Evolutionary conservation across 2,888 invertebrate species (phyloP).

Genomic region (Diaperis boleti): DNA sequence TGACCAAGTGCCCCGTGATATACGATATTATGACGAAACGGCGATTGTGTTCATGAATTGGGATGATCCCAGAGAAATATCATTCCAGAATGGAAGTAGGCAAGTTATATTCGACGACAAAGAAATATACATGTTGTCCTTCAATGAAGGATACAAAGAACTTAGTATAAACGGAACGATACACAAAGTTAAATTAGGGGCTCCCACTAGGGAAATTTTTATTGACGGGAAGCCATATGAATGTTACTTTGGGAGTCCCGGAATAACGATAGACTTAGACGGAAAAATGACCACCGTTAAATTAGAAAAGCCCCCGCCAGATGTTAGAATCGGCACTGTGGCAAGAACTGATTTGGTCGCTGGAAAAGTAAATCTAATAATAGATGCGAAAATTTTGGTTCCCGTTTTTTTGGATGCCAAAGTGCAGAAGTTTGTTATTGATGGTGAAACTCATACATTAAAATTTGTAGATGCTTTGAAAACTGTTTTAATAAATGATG

Average conservation of each 20-base stretch:
- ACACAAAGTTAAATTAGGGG: slow-evolving; percentile 88
- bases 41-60: slow-evolving; percentile 88
- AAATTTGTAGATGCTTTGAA: slow-evolving; percentile 84
- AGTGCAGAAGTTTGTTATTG: slow-evolving; percentile 82
- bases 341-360: slow-evolving; percentile 85
- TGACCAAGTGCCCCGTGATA: slow-evolving; percentile 83
- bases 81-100: slow-evolving; percentile 84
- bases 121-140: slow-evolving; percentile 73
- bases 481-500: slow-evolving; percentile 83
- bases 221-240: slow-evolving; percentile 92
- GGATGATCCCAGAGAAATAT: slow-evolving; percentile 88
- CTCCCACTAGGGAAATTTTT: slow-evolving; percentile 90
- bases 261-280: slow-evolving; percentile 83
- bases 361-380: slow-evolving; percentile 86
- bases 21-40: slow-evolving; percentile 87
- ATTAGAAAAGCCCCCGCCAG: slow-evolving; percentile 92
- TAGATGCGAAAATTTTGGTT: slow-evolving; percentile 83
- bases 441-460: slow-evolving; percentile 79
- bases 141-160: slow-evolving; percentile 80
- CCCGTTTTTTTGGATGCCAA: slow-evolving; percentile 88
- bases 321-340: slow-evolving; percentile 88
- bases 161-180: slow-evolving; percentile 79
- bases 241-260: slow-evolving; percentile 92
- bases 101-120: slow-evolving; percentile 82
- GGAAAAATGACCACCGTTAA: slow-evolving; percentile 83